phyloP scores from a whole-genome alignment of 2,113 vertebrate species.

The Budorcas taxicolor region DNA sequence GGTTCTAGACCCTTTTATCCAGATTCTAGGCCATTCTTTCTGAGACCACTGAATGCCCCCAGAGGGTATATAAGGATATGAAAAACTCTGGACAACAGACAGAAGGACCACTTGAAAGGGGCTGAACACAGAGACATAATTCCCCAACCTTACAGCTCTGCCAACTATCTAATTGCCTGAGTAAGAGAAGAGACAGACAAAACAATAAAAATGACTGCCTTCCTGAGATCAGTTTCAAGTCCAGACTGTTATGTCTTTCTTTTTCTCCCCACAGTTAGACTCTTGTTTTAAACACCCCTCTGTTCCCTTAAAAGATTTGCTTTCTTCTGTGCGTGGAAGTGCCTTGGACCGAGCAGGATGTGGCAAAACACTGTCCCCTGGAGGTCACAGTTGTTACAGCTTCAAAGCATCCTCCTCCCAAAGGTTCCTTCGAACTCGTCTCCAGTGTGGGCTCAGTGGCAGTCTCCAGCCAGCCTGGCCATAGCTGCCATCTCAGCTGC shows the following conservation, averaged over 20 bases:
- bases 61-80: background rate
- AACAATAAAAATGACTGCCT: background rate
- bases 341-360: background rate
- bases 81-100: background rate
- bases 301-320: background rate
- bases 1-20: background rate
- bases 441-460: fast-evolving
- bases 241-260: background rate
- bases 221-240: background rate
- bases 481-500: fast-evolving
- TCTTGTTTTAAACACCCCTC: background rate
- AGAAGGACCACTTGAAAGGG: background rate
- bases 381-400: background rate
- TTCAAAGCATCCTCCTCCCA: background rate
- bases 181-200: background rate
- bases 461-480: too few relatives aligned
- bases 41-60: background rate
- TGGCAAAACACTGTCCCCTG: background rate
- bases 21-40: background rate
- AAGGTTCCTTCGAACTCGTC: background rate
- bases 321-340: background rate
- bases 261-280: background rate
- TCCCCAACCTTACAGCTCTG: background rate
- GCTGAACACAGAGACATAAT: fast-evolving
- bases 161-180: background rate